These are phyloP conservation scores for Actinemys pallida DNA, from an alignment of 2,113 vertebrate species.

Conservation along the genomic window DNA sequence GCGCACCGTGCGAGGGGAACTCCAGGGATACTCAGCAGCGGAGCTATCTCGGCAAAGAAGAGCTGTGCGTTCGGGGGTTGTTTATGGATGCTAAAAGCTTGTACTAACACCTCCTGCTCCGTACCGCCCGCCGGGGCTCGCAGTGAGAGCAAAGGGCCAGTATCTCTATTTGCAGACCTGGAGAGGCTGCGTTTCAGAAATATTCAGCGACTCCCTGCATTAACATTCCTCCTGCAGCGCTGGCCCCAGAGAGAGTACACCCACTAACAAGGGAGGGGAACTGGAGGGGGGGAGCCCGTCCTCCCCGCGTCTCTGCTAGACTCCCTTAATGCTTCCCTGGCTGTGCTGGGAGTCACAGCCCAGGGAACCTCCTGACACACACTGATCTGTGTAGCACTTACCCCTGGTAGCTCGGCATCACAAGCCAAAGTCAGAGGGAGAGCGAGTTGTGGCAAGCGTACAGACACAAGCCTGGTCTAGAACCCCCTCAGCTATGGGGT, in stretches of 20 bases:
- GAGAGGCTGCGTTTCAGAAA: not conserved
- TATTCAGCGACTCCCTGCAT: not conserved
- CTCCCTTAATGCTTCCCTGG: no score
- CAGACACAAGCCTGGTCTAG: no score
- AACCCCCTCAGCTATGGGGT: no score
- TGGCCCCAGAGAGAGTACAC: not conserved
- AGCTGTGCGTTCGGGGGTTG: not conserved
- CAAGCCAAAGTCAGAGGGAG: no score
- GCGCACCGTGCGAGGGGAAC: not conserved
- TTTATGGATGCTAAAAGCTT: not conserved
- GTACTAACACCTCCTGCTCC: not conserved
- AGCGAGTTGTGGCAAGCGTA: no score
- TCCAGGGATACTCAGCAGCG: not conserved
- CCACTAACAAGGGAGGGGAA: accelerated
- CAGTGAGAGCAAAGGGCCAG: not conserved
- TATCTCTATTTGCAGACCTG: slow-evolving; percentile 15
- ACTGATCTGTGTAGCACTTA: no score
- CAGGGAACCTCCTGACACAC: no score
- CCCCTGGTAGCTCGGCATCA: no score
- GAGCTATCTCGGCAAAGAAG: not conserved
- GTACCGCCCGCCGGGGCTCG: no score
- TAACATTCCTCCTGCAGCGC: not conserved
- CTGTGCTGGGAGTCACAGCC: no score
- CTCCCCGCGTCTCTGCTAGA: no score
- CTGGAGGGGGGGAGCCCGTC: accelerated